Conservation (phyloP, 2,113 vertebrate genomes). For the Rhinichthys klamathensis region DNA sequence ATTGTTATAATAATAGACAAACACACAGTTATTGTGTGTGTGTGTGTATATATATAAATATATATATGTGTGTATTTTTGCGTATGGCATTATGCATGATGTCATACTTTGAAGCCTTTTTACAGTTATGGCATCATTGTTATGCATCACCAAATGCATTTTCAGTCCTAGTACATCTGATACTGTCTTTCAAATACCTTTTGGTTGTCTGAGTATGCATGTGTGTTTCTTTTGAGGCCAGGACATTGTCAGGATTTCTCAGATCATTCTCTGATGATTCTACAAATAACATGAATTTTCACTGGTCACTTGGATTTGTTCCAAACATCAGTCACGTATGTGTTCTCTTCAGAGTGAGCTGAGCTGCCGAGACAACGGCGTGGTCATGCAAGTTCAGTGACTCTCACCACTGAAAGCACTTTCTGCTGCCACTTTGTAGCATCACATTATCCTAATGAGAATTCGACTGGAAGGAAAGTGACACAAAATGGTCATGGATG, state of each 20-base stretch:
- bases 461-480: conserved; percentile 85
- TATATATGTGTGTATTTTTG: background rate
- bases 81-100: background rate
- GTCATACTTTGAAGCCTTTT: background rate
- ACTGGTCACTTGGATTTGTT: conserved; percentile 74
- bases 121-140: conserved; percentile 1
- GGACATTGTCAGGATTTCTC: conserved; percentile 55
- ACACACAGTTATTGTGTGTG: background rate
- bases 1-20: background rate
- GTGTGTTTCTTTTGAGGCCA: background rate
- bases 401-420: conserved; percentile 66
- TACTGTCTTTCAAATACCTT: conserved; percentile 23
- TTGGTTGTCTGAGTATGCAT: conserved; percentile 13
- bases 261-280: conserved; percentile 73
- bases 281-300: conserved; percentile 75
- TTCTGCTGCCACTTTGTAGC: conserved; percentile 75
- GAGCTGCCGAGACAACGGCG: conserved; percentile 65
- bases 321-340: conserved; percentile 77
- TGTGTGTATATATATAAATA: no score
- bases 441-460: conserved; percentile 87
- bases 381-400: conserved; percentile 69
- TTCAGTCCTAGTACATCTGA: background rate
- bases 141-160: background rate
- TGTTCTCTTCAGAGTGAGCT: conserved; percentile 62
- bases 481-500: conserved; percentile 82